Base-by-base conservation (phyloP, 2,888 invertebrate genomes). In the Meteorus cinctellus region DNA sequence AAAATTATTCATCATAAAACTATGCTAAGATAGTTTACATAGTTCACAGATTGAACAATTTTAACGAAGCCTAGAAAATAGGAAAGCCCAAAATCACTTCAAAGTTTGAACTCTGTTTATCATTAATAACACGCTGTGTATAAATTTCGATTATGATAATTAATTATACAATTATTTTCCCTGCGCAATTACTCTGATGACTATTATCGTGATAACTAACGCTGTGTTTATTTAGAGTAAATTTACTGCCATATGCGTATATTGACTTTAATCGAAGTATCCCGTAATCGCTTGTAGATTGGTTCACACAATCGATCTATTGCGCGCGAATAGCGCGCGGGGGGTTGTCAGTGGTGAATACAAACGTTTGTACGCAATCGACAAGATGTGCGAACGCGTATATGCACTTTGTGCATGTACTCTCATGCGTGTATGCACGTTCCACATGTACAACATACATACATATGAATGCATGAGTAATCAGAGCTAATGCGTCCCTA, bases 401-500 rank as follows among this genome's bases (percentile, higher is more conserved):
- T 67, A 66, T 71, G 71, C 62, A 66, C 69, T 63, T 48, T 45
- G 66, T 76, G 65, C 70, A 70, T 73, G 67, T 76, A 60, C 36
- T 66, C 63, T 65, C 65, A 76, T 72, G 71, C 65, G 74, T 72
- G 60, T 69, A 70, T 77, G 75, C 74, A 71, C 60, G 59, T 34
- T 59, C 45, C 19, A 71, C 73, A 75, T 74, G 77, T 77, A 74
- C 73, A 74, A 78, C 79, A 78, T 77, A 72, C 69, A 76, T 77
- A 78, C 75, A 77, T 78, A 70, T 69, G 71, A 75, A 77, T 79
- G 81, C 79, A 76, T 79, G 80, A 82, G 85, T 87, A 87, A 87
- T 87, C 87, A 86, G 85, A 84, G 85, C 84, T 87, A 86, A 87
- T 87, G 86, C 85, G 85, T 84, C 86, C 84, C 86, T 87, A 86